These are phyloP conservation scores for Verasper variegatus DNA, from an alignment of 2,113 vertebrate species.

Conservation along the genomic window DNA sequence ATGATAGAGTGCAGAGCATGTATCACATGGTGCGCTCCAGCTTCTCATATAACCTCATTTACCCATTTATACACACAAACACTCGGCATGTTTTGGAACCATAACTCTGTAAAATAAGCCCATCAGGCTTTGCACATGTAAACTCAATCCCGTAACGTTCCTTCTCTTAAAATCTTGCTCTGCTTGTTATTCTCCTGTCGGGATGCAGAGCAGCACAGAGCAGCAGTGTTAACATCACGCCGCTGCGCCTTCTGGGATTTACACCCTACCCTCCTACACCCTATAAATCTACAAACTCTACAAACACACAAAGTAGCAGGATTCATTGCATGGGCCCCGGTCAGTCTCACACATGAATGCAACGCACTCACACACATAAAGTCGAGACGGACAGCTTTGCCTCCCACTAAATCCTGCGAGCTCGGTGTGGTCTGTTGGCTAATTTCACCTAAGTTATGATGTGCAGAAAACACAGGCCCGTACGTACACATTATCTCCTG, in stretches of 20 bases:
- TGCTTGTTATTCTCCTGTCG: constrained; percentile 63
- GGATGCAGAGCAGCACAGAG: constrained; percentile 37
- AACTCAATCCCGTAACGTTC: constrained; percentile 30
- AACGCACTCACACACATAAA: constrained; percentile 22
- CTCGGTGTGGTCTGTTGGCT: constrained; percentile 32
- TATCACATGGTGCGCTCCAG: not conserved
- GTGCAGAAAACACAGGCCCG: constrained; percentile 34
- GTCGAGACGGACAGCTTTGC: constrained; percentile 38
- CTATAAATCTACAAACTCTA: constrained; percentile 60
- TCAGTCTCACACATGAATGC: constrained; percentile 33
- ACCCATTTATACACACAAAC: constrained; percentile 19
- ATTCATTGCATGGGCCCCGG: constrained; percentile 25
- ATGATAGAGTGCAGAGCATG: not conserved
- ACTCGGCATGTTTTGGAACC: constrained; percentile 17
- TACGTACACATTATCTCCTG: constrained; percentile 20
- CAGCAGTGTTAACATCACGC: constrained; percentile 56
- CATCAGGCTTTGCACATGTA: constrained; percentile 11
- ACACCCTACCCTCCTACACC: constrained; percentile 37
- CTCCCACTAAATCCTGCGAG: constrained; percentile 45
- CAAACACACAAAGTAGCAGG: constrained; percentile 26
- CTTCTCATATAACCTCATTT: not conserved
- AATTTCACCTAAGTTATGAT: constrained; percentile 39
- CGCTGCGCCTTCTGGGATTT: constrained; percentile 42
- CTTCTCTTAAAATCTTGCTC: constrained; percentile 55
- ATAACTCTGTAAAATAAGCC: constrained; percentile 21